Evolutionary conservation across 2,797 vertebrate species (phyloP).

Genomic region (Brotogeris chrysoptera): DNA sequence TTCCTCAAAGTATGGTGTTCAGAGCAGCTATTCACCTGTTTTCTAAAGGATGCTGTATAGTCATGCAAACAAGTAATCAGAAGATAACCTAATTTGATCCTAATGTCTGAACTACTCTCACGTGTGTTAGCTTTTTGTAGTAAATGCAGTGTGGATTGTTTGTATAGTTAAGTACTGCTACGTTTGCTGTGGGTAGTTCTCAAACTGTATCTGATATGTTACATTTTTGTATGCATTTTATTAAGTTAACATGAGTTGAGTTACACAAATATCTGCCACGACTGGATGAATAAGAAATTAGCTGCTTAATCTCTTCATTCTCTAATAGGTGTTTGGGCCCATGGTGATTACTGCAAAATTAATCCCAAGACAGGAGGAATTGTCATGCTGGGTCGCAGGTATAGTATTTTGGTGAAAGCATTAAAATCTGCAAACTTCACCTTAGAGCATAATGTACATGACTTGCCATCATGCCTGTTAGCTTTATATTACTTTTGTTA

Average conservation of each 20-base stretch:
- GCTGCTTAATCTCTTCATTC: neutral
- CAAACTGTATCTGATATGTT: rapidly evolving
- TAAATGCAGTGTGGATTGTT: neutral
- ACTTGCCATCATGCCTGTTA: neutral
- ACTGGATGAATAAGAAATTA: neutral
- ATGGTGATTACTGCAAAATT: conserved; percentile 96
- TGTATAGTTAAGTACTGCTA: neutral
- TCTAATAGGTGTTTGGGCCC: conserved; percentile 88
- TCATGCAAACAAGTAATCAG: neutral
- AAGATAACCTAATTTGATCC: neutral
- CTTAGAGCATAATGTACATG: rapidly evolving
- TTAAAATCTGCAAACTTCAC: neutral
- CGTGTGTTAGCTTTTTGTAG: neutral
- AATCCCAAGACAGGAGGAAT: conserved; percentile 94
- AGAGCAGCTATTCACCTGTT: neutral
- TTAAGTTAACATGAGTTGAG: neutral
- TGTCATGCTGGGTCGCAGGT: conserved; percentile 96
- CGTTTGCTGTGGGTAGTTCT: neutral
- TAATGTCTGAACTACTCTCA: neutral
- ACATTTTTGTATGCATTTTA: neutral
- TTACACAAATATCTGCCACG: neutral
- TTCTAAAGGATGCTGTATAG: neutral
- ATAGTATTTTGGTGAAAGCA: neutral
- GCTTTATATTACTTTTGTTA: neutral
- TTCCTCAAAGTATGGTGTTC: neutral